Evolutionary conservation across 2,113 vertebrate species (phyloP).

Genomic region (Platysteira castanea): DNA sequence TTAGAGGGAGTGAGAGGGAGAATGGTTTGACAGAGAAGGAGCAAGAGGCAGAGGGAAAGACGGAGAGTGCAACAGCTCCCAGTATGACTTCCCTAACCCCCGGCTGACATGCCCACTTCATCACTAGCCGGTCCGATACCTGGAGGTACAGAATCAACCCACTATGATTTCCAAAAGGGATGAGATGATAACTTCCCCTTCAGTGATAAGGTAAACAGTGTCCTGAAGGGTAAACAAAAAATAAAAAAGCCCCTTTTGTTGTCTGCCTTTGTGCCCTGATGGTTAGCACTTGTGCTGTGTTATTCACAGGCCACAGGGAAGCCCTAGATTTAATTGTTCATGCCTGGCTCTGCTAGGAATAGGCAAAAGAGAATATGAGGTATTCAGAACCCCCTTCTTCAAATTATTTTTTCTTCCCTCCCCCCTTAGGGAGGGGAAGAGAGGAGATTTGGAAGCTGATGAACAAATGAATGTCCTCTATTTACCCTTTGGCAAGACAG

Average conservation of each 20-base stretch:
- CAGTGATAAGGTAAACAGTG: conserved; percentile 78
- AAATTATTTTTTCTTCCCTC: conserved; percentile 57
- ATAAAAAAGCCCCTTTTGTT: conserved; percentile 64
- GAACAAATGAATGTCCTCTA: conserved; percentile 72
- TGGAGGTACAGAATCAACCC: conserved; percentile 58
- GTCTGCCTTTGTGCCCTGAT: conserved; percentile 71
- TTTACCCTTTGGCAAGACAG: conserved; percentile 74
- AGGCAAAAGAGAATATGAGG: conserved; percentile 57
- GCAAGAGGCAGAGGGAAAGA: conserved; percentile 47
- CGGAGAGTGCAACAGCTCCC: conserved; percentile 30
- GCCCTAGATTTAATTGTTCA: conserved; percentile 75
- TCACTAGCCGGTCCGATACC: conserved; percentile 56
- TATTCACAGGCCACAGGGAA: conserved; percentile 78
- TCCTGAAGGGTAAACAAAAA: conserved; percentile 81
- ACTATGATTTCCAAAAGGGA: conserved; percentile 60
- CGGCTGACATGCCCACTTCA: conserved; percentile 51
- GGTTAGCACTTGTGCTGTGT: conserved; percentile 67
- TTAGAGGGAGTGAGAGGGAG: conserved; percentile 33
- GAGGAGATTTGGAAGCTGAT: conserved; percentile 66
- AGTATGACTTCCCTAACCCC: conserved; percentile 25
- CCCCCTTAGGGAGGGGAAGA: background rate
- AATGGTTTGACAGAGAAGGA: conserved; percentile 66
- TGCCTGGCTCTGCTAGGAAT: conserved; percentile 70
- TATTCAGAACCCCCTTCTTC: conserved; percentile 56
- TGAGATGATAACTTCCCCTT: conserved; percentile 68